Conservation (phyloP, 2,888 invertebrate genomes). For the Zonitis immaculata region DNA sequence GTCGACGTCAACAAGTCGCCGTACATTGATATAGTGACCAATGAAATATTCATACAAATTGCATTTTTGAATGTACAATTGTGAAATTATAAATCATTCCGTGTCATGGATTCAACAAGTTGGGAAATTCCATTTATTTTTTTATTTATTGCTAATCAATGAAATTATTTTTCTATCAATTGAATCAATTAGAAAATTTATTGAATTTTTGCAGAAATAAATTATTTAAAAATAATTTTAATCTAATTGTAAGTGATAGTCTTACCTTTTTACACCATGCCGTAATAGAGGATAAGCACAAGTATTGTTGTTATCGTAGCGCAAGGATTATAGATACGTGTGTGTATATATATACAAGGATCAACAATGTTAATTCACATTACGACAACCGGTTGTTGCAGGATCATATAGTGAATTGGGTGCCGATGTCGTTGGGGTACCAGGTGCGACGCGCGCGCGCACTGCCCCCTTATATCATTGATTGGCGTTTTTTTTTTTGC, state of each 20-base stretch:
- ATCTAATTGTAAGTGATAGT: no score
- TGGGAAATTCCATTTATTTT: neutral
- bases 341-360: no score
- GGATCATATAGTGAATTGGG: constrained; percentile 29
- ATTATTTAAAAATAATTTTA: no score
- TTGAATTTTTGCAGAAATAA: neutral
- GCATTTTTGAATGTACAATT: no score
- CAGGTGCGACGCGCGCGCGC: constrained; percentile 46
- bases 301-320: constrained; percentile 5
- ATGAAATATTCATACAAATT: no score
- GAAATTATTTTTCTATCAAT: neutral
- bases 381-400: constrained; percentile 20
- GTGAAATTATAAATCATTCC: neutral
- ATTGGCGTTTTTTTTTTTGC: constrained; percentile 43
- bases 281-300: constrained; percentile 19
- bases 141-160: neutral
- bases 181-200: neutral
- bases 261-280: constrained; percentile 29
- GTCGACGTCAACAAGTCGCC: no score
- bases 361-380: constrained; percentile 22
- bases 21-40: no score
- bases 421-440: constrained; percentile 24
- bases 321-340: constrained; percentile 4
- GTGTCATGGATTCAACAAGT: neutral
- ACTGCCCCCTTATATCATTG: constrained; percentile 39